Conservation (phyloP, 35 echinoderm and acorn worm genomes). For the Nesometra sesokonis region DNA sequence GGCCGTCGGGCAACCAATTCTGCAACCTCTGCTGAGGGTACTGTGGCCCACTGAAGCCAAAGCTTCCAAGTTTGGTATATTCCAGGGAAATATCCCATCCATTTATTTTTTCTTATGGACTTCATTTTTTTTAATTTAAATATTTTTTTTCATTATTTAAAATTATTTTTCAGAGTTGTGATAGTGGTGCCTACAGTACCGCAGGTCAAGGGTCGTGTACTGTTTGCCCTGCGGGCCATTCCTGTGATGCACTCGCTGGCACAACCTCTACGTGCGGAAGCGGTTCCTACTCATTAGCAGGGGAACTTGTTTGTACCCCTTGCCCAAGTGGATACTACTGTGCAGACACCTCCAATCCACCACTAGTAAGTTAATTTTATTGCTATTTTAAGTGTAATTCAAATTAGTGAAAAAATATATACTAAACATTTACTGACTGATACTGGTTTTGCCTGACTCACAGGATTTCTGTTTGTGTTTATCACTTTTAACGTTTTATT, state of each 20-base stretch:
- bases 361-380: conserved; percentile 67
- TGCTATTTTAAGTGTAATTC: too few relatives aligned
- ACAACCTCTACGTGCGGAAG: conserved; percentile 22
- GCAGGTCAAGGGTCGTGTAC: conserved; percentile 51
- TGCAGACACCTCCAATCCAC: conserved; percentile 38
- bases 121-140: not conserved
- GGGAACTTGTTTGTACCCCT: conserved; percentile 40
- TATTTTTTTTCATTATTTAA: not conserved
- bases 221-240: conserved; percentile 64
- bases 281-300: conserved; percentile 63
- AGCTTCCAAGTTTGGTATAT: too few relatives aligned
- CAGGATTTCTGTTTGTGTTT: not conserved
- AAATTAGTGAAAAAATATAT: too few relatives aligned
- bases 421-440: too few relatives aligned
- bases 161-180: conserved; percentile 46
- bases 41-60: too few relatives aligned
- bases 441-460: not conserved
- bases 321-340: conserved; percentile 68
- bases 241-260: conserved; percentile 41
- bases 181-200: conserved; percentile 44
- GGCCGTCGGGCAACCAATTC: too few relatives aligned
- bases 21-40: too few relatives aligned
- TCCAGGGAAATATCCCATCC: too few relatives aligned
- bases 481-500: not conserved
- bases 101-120: not conserved